phyloP scores from a whole-genome alignment of 2,888 invertebrate genomes.

The Scaeva pyrastri region DNA sequence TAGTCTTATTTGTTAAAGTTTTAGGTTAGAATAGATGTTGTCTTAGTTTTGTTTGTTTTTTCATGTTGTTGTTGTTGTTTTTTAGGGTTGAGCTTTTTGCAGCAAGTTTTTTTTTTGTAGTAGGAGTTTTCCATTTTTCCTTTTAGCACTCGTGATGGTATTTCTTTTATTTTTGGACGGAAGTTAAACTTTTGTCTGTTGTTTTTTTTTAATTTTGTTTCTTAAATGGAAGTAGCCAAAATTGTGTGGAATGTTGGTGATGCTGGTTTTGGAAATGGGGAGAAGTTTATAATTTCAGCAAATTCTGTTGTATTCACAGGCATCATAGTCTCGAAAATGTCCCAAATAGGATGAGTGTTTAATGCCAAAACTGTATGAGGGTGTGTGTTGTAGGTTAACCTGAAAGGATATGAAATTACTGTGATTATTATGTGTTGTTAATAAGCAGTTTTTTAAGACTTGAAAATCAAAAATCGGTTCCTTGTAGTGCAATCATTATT shows the following conservation, averaged over 20 bases:
- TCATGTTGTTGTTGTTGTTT: not conserved
- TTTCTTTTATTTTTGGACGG: not conserved
- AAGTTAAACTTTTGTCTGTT: not conserved
- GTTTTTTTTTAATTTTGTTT: not conserved
- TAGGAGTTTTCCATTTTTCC: constrained; percentile 2
- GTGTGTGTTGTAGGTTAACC: constrained; percentile 87
- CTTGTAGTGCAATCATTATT: too few species aligned
- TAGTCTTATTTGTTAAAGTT: constrained; percentile 51
- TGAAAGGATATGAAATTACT: constrained; percentile 81
- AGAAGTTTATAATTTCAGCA: constrained; percentile 77
- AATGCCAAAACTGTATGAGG: constrained; percentile 92
- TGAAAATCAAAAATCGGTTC: too few species aligned
- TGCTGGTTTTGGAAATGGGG: not conserved
- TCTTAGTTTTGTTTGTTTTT: constrained; percentile 40
- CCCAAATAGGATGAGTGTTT: constrained; percentile 92
- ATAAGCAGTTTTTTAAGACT: too few species aligned
- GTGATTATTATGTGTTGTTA: not conserved
- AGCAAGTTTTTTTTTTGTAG: constrained; percentile 40
- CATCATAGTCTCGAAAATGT: constrained; percentile 82
- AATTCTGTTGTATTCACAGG: constrained; percentile 81
- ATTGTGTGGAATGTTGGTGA: constrained; percentile 52
- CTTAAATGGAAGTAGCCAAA: constrained; percentile 20
- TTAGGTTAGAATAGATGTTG: constrained; percentile 65
- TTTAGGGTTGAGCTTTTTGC: constrained; percentile 50
- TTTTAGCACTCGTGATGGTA: constrained; percentile 3